Evolutionary conservation across 2,797 vertebrate species (phyloP).

Genomic region (Mormyrops boulengeri): DNA sequence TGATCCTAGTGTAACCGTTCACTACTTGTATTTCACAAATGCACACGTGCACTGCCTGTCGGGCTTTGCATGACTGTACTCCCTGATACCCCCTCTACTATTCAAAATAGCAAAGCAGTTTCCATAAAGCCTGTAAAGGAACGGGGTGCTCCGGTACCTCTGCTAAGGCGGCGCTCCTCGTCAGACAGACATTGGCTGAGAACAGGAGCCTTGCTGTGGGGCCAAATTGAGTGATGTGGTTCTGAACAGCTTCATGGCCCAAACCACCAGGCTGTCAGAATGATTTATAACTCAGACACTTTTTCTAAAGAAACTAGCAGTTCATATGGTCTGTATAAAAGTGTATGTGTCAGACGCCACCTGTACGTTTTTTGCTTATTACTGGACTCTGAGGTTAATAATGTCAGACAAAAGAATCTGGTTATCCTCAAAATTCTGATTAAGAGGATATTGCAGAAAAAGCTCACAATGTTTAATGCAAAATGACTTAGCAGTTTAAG

Average conservation of each 20-base stretch:
- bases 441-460: not conserved
- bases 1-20: not conserved
- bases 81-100: not conserved
- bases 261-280: constrained; percentile 5
- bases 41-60: not conserved
- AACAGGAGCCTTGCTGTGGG: not conserved
- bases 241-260: not conserved
- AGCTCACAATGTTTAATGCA: not conserved
- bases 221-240: not conserved
- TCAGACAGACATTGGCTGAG: not conserved
- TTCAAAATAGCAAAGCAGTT: not conserved
- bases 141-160: not conserved
- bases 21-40: not conserved
- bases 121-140: not conserved
- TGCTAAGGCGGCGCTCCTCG: not conserved
- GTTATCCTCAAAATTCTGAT: not conserved
- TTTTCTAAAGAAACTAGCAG: not conserved
- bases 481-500: not conserved
- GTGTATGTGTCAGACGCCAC: not conserved
- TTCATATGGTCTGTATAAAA: not conserved
- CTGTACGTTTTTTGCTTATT: not conserved
- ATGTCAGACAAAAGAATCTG: not conserved
- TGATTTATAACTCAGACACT: constrained; percentile 5
- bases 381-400: not conserved
- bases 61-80: not conserved